Percentiles rank a stretch among this genome's conserved stretches.
phyloP scores from a whole-genome alignment of 2,888 invertebrate species.

The Idaea biselata region DNA sequence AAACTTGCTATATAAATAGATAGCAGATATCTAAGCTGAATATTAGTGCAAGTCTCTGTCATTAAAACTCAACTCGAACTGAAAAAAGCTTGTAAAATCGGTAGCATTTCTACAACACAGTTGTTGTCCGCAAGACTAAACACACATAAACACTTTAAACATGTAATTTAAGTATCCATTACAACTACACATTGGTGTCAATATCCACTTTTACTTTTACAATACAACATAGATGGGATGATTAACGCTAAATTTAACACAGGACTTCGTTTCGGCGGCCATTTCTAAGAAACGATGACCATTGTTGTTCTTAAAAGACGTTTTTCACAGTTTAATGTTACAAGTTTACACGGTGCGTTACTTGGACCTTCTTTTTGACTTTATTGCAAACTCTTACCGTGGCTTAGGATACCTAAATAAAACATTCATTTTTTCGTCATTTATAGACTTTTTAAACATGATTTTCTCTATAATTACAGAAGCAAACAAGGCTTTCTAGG shows the following conservation, averaged over 20 bases:
- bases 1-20: no score
- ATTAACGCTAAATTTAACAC: conserved; percentile 78
- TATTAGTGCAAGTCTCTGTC: no score
- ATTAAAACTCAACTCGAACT: no score
- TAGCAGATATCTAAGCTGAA: no score
- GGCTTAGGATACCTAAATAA: neutral
- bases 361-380: conserved; percentile 21
- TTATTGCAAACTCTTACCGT: neutral
- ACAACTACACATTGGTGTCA: conserved; percentile 30
- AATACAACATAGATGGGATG: conserved; percentile 57
- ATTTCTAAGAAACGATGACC: conserved; percentile 71
- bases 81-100: neutral
- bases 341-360: conserved; percentile 66
- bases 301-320: conserved; percentile 65
- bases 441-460: no score
- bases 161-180: conserved; percentile 18
- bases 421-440: no score
- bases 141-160: neutral
- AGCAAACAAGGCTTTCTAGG: no score
- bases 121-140: neutral
- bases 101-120: neutral
- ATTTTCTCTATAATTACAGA: no score
- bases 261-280: conserved; percentile 48
- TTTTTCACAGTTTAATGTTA: conserved; percentile 61
- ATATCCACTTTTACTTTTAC: conserved; percentile 58